These are phyloP conservation scores for Siniperca chuatsi DNA, from an alignment of 2,113 vertebrate species.

Conservation along the genomic window DNA sequence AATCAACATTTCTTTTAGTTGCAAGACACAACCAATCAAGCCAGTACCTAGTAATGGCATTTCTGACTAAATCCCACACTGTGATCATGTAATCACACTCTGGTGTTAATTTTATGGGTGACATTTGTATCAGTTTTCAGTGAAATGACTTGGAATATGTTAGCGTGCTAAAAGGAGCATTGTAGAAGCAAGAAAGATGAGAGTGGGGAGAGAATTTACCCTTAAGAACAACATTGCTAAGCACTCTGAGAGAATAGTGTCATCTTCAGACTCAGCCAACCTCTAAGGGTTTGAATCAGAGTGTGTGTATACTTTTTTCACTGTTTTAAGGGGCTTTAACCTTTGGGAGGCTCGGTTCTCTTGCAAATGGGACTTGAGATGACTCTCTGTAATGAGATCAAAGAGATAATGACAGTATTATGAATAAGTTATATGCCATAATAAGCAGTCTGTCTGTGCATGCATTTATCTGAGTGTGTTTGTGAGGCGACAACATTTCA, in stretches of 20 bases:
- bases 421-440: slow-evolving; percentile 57
- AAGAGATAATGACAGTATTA: slow-evolving; percentile 42
- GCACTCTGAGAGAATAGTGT: slow-evolving; percentile 17
- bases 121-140: slow-evolving; percentile 3
- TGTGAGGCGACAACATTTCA: slow-evolving; percentile 29
- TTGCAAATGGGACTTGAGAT: slow-evolving; percentile 28
- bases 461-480: slow-evolving; percentile 8
- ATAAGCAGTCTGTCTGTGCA: slow-evolving; percentile 33
- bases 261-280: slow-evolving; percentile 27
- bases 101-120: slow-evolving; percentile 16
- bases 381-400: slow-evolving; percentile 40
- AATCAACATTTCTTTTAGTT: neutral
- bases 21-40: neutral
- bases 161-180: neutral
- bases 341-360: slow-evolving; percentile 38
- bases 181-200: neutral
- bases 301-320: slow-evolving; percentile 8
- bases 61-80: slow-evolving; percentile 13
- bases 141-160: slow-evolving; percentile 12
- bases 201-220: neutral
- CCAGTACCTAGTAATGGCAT: neutral
- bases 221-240: slow-evolving; percentile 20
- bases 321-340: slow-evolving; percentile 42
- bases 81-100: slow-evolving; percentile 18
- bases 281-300: slow-evolving; percentile 52